A percentile compares a stretch with the other conserved stretches of the same genome.
Conservation (phyloP, 2,888 invertebrate species). For the Tetanocera ferruginea region DNA sequence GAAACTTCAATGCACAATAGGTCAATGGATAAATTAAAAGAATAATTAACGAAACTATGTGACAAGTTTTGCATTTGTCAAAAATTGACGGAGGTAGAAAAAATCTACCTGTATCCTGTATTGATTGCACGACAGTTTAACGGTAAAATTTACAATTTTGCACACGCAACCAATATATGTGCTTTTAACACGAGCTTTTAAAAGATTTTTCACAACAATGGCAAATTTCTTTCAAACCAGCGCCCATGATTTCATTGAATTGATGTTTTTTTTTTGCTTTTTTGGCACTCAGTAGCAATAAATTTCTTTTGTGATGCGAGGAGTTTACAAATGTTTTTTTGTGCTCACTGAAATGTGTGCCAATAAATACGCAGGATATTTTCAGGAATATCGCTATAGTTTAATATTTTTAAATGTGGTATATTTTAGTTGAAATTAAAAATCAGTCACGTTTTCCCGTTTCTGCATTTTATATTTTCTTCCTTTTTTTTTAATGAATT, state of each 20-base stretch:
- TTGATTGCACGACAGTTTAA: slow-evolving; percentile 18
- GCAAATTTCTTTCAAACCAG: neutral
- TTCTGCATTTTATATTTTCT: too few relatives aligned
- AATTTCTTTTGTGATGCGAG: neutral
- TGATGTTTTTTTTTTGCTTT: neutral
- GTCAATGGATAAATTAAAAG: neutral
- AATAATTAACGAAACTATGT: neutral
- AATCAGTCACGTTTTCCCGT: slow-evolving; percentile 2
- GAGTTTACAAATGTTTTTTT: slow-evolving; percentile 3
- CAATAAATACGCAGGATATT: neutral
- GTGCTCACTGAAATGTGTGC: neutral
- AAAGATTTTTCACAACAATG: neutral
- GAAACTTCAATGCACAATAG: too few relatives aligned
- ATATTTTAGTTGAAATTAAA: neutral
- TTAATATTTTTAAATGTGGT: neutral
- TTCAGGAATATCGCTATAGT: neutral
- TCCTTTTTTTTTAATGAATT: too few relatives aligned
- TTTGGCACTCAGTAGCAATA: neutral
- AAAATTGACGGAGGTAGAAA: too few relatives aligned
- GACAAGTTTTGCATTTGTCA: neutral
- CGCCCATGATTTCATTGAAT: neutral
- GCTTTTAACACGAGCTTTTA: slow-evolving; percentile 18
- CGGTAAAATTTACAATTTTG: slow-evolving; percentile 20
- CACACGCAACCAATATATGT: slow-evolving; percentile 28
- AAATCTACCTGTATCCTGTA: neutral